phyloP scores from a whole-genome alignment of 2,888 invertebrate genomes.

The Patella depressa region DNA sequence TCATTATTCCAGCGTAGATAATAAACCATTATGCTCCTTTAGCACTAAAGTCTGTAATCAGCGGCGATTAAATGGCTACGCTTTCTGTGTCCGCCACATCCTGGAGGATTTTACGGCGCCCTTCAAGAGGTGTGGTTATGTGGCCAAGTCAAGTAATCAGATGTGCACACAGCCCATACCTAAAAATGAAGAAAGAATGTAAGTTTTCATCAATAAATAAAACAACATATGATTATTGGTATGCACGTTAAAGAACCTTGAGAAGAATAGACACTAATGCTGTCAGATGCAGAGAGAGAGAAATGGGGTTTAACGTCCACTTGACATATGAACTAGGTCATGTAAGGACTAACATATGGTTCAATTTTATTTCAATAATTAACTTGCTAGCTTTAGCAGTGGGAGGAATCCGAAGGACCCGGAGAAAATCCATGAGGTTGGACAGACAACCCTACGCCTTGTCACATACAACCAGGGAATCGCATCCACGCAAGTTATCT shows the following conservation, averaged over 20 bases:
- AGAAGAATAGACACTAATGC: no score
- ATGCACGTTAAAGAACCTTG: no score
- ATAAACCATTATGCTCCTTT: slow-evolving; percentile 73
- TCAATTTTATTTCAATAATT: background rate
- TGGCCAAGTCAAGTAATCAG: slow-evolving; percentile 73
- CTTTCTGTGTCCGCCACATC: slow-evolving; percentile 87
- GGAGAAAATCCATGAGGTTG: no score
- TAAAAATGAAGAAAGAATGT: slow-evolving; percentile 71
- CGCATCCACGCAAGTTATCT: no score
- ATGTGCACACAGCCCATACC: slow-evolving; percentile 73
- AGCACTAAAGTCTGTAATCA: slow-evolving; percentile 74
- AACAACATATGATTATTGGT: background rate
- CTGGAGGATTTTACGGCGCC: slow-evolving; percentile 87
- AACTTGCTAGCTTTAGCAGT: background rate
- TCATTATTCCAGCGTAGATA: slow-evolving; percentile 72
- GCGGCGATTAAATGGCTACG: slow-evolving; percentile 79
- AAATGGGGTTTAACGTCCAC: no score
- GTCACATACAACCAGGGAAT: no score
- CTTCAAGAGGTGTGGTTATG: slow-evolving; percentile 84
- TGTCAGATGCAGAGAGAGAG: background rate
- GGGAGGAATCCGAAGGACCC: no score
- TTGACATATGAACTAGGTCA: no score
- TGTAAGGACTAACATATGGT: no score
- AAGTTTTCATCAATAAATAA: slow-evolving; percentile 39
- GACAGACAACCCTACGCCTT: no score